These are phyloP conservation scores for Ceraclea dissimilis DNA, from an alignment of 2,888 invertebrate species.

Conservation along the genomic window DNA sequence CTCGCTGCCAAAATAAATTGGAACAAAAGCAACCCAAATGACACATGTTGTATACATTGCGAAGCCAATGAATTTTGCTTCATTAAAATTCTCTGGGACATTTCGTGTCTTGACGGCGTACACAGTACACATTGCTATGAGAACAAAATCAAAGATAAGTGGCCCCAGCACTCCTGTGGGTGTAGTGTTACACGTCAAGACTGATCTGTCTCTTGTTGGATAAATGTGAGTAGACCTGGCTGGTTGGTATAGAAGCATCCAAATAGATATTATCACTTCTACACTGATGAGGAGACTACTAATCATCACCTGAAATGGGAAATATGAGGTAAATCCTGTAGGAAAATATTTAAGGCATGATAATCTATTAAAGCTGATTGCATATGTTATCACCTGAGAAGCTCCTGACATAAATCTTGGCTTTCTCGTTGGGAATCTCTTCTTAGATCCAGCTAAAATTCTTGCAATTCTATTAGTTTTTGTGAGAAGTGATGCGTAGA, in stretches of 20 bases:
- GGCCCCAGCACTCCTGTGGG: slow-evolving; percentile 54
- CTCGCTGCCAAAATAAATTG: slow-evolving; percentile 66
- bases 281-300: slow-evolving; percentile 56
- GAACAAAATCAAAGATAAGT: slow-evolving; percentile 61
- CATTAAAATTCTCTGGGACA: slow-evolving; percentile 78
- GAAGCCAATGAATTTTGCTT: slow-evolving; percentile 66
- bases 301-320: slow-evolving; percentile 47
- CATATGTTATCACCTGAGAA: slow-evolving; percentile 32
- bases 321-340: slow-evolving; percentile 7
- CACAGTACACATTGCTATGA: slow-evolving; percentile 65
- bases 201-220: slow-evolving; percentile 44
- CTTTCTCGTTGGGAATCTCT: slow-evolving; percentile 61
- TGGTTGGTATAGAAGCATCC: slow-evolving; percentile 39
- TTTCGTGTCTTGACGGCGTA: slow-evolving; percentile 73
- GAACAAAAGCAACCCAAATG: slow-evolving; percentile 71
- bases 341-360: neutral
- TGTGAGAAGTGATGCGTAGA: slow-evolving; percentile 66
- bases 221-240: slow-evolving; percentile 49
- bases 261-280: slow-evolving; percentile 54
- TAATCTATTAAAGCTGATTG: no score
- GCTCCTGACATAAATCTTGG: slow-evolving; percentile 56
- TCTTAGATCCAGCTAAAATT: slow-evolving; percentile 65
- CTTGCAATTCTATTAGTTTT: slow-evolving; percentile 73
- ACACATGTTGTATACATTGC: slow-evolving; percentile 75
- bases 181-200: slow-evolving; percentile 57